Evolutionary conservation across 2,797 vertebrate genomes (phyloP).

Genomic region (Masticophis lateralis): DNA sequence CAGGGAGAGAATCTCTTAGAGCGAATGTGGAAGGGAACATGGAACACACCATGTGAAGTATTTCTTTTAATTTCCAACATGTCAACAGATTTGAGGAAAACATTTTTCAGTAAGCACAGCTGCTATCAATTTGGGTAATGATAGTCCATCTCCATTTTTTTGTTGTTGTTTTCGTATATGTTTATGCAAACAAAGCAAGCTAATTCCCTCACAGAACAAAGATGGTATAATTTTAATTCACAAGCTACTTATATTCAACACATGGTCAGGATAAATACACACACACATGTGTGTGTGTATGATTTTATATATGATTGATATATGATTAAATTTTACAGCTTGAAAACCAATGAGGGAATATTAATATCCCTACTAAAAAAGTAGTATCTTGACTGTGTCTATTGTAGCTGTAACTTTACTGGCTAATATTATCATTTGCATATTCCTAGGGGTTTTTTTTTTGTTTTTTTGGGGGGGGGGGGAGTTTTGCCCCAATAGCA

Average conservation of each 20-base stretch:
- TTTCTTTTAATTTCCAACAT: conserved; percentile 60
- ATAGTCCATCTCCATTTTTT: conserved; percentile 70
- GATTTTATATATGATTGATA: not conserved
- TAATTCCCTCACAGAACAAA: conserved; percentile 57
- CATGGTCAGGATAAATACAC: conserved; percentile 57
- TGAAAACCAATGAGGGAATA: conserved; percentile 45
- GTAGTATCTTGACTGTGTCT: conserved; percentile 29
- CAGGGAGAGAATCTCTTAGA: conserved; percentile 43
- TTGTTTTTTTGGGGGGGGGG: not conserved
- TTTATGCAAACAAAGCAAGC: conserved; percentile 71
- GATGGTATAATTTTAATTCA: conserved; percentile 59
- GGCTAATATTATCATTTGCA: not conserved
- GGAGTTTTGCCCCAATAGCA: not conserved
- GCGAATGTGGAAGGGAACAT: conserved; percentile 30
- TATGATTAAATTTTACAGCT: conserved; percentile 40
- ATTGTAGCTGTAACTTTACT: conserved; percentile 10
- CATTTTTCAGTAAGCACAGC: conserved; percentile 72
- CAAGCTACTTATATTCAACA: conserved; percentile 51
- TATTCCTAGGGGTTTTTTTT: not conserved
- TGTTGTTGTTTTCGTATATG: conserved; percentile 23
- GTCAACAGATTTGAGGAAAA: conserved; percentile 67
- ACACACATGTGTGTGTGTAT: not conserved
- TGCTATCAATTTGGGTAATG: conserved; percentile 76
- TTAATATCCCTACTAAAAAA: conserved; percentile 55
- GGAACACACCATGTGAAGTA: conserved; percentile 53